Evolutionary conservation across 1,140 invertebrate genomes (phyloP), one percentile per base, ranked within the genome.

Genomic region (Cydia splendana): DNA sequence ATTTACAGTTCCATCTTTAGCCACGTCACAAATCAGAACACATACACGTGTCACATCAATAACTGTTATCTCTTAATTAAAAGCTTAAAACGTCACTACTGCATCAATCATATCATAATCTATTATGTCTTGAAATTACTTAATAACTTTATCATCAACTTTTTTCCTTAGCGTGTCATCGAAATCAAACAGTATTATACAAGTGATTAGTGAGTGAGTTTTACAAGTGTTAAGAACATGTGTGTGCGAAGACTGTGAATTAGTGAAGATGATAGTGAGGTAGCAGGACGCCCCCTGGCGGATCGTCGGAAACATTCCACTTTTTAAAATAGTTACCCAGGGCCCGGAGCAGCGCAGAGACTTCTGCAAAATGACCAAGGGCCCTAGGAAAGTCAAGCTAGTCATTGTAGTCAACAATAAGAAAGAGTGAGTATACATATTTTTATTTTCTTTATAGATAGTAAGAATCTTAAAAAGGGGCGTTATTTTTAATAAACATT

Each of bases 361-460:
- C 82, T 82, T 86, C 82, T 92, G 91, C 93, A 93, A 90, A 90
- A 94, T 93, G 93, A 94, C 93, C 84, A 93, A 94, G 92, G 93
- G 93, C 88, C 93, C 93, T 90, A 89, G 93, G 85, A 94, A 94
- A 88, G 93, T 94, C 84, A 94, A 94, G 79, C 93, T 94, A 89
- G 93, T 94, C 92, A 94, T 94, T 91, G 93, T 94, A 89, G 93
- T 94, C 88, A 94, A 94, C 90, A 94, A 93, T 91, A 94, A 94
- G 87, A 94, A 94, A 88, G 93, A 94, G 93, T 94, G 78, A 94
- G 93, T 94, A 93, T 65, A 18, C 76, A 51, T 53, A 62, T 20
- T 9, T 18, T 62, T 62, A 20, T 24, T 10, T 62, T 24, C 6
- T 24, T 1, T 57, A 62, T 62, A 53, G 20, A n/a, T n/a, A n/a